Evolutionary conservation across 2,888 invertebrate species (phyloP).

Genomic region (Oithona nana): DNA sequence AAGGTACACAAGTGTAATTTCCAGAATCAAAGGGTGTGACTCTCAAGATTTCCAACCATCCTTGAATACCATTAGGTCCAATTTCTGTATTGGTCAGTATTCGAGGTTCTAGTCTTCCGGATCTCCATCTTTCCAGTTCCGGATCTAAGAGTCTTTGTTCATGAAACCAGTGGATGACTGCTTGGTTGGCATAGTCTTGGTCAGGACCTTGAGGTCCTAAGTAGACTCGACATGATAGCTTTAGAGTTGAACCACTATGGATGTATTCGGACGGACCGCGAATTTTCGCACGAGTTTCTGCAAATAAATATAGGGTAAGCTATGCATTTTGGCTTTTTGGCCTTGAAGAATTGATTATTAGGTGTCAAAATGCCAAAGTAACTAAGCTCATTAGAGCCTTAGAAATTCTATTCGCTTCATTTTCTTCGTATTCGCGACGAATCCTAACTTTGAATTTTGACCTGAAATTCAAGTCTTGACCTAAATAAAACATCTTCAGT

Average conservation of each 20-base stretch:
- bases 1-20: constrained; percentile 16
- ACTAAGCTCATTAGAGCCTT: too few relatives aligned
- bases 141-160: constrained; percentile 13
- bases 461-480: too few relatives aligned
- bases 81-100: not conserved
- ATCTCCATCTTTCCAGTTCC: not conserved
- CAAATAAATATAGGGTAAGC: not conserved
- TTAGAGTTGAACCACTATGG: not conserved
- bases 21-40: constrained; percentile 3
- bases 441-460: too few relatives aligned
- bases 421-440: too few relatives aligned
- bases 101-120: not conserved
- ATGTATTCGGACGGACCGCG: not conserved
- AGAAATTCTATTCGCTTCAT: too few relatives aligned
- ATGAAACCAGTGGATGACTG: constrained; percentile 14
- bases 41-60: constrained; percentile 6
- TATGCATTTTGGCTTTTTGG: too few relatives aligned
- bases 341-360: too few relatives aligned
- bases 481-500: too few relatives aligned
- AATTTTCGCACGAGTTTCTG: constrained; percentile 3
- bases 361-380: too few relatives aligned
- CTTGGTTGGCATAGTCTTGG: not conserved
- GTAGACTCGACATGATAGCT: not conserved
- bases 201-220: constrained; percentile 8
- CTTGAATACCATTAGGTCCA: not conserved